phyloP scores from a whole-genome alignment of 23 tunicate genomes.

The Oikopleura dioica region DNA sequence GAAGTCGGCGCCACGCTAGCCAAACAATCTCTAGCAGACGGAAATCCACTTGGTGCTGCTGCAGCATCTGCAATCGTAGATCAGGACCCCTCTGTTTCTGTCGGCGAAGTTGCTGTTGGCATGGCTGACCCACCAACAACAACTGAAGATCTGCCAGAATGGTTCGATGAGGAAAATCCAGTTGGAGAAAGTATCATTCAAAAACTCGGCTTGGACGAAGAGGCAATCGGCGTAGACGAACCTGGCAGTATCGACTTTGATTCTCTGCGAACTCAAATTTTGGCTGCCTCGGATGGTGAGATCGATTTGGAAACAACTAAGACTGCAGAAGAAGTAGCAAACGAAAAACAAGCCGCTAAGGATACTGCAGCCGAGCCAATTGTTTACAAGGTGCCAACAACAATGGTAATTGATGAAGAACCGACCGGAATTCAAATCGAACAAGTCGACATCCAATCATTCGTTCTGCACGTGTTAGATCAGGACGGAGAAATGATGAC shows the following conservation, averaged over 20 bases:
- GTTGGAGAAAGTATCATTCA: neutral
- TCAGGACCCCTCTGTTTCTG: neutral
- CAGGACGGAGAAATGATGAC: neutral
- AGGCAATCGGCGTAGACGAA: neutral
- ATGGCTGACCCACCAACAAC: neutral
- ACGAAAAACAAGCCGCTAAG: neutral
- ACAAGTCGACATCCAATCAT: neutral
- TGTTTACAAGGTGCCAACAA: neutral
- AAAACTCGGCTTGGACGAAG: neutral
- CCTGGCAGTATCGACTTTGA: neutral
- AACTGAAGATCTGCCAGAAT: neutral
- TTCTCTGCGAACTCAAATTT: neutral
- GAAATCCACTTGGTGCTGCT: conserved; percentile 3
- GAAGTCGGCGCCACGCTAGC: neutral
- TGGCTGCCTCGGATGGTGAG: neutral
- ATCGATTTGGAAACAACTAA: neutral
- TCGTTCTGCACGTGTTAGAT: neutral
- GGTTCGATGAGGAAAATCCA: conserved; percentile 8
- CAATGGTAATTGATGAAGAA: neutral
- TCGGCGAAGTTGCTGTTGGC: conserved; percentile 6
- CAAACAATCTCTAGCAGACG: neutral
- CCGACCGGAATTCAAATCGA: neutral
- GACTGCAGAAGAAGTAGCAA: neutral
- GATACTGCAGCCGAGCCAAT: neutral
- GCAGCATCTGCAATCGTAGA: neutral